phyloP scores from a whole-genome alignment of 2,797 vertebrate species.

The Catamblyrhynchus diadema region DNA sequence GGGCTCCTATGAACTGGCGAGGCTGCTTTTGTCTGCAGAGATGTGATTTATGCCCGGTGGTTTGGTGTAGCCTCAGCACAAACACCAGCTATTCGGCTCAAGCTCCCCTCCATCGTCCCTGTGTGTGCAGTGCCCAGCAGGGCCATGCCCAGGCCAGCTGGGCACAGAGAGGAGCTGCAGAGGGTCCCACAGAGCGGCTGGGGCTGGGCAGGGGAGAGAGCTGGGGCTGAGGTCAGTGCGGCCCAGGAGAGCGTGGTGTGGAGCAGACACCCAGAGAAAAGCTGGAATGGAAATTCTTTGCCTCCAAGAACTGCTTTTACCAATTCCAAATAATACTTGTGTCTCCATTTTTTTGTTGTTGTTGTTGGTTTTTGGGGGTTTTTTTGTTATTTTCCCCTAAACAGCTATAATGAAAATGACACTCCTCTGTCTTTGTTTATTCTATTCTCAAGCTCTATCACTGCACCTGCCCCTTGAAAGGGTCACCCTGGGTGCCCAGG shows the following conservation, averaged over 20 bases:
- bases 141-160: accelerated
- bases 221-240: accelerated
- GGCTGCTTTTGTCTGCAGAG: not conserved
- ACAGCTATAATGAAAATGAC: not conserved
- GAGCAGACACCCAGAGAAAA: accelerated
- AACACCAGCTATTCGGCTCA: not conserved
- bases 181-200: not conserved
- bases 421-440: not conserved
- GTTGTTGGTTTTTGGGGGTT: too few relatives aligned
- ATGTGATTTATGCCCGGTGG: not conserved
- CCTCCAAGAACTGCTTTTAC: too few relatives aligned
- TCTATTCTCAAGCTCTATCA: not conserved
- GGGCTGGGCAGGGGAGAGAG: not conserved
- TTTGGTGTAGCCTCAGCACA: not conserved
- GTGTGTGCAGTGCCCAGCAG: accelerated
- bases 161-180: accelerated
- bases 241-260: accelerated
- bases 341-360: too few relatives aligned
- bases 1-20: not conserved
- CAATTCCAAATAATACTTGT: not conserved
- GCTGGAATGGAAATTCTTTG: not conserved
- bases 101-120: not conserved
- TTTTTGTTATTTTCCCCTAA: not conserved
- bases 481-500: not conserved
- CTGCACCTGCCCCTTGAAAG: not conserved